Base-by-base conservation (phyloP, 2,888 invertebrate genomes). In the Pseudococcus viburni region DNA sequence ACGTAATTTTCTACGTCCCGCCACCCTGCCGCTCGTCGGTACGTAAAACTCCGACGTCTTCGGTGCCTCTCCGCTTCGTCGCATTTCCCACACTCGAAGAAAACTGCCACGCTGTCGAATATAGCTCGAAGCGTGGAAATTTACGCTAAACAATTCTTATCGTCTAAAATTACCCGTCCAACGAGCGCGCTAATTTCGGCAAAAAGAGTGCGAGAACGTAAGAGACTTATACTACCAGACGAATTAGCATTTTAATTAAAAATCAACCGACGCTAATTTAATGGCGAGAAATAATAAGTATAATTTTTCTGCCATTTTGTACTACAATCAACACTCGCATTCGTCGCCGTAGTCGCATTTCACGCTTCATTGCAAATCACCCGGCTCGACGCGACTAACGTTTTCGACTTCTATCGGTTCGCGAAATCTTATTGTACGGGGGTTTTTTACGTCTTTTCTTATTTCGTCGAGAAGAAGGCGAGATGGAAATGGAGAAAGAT, bases 221-320 rank as follows among this genome's bases (percentile, higher is more conserved):
- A 33, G 26, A 59, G 59, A 59, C 59, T 59, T 19, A 6, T 0
- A 19, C 19, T 22, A 33, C 68, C 33, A 12, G 22, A 33, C 33
- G 26, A 80, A 80, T 80, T 80, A 80, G 80, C 80, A 80, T 80
- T 80, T 80, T 80, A 80, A 80, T 80, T 80, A 80, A 80, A 39
- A 80, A 39, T 42, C 80, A 80, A 80, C 80, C 42, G 80, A 33
- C 68, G 68, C 68, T 73, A 73, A 73, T 73, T 73, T 26, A 73
- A 73, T 73, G 68, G 26, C 11, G 68, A 73, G 33, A 73, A 33
- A 73, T 33, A 33, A 73, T 15, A n/a, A 73, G 33, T 59, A 59
- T 19, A 59, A 59, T 59, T 59, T 59, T 59, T 59, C 19, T 17
- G 55, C 5, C 7, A 19, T 59, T 9, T 19, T 59, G 7, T 19